Evolutionary conservation across 1,140 invertebrate genomes (phyloP), one percentile per base, ranked within the genome.

Genomic region (Ylistrum balloti): DNA sequence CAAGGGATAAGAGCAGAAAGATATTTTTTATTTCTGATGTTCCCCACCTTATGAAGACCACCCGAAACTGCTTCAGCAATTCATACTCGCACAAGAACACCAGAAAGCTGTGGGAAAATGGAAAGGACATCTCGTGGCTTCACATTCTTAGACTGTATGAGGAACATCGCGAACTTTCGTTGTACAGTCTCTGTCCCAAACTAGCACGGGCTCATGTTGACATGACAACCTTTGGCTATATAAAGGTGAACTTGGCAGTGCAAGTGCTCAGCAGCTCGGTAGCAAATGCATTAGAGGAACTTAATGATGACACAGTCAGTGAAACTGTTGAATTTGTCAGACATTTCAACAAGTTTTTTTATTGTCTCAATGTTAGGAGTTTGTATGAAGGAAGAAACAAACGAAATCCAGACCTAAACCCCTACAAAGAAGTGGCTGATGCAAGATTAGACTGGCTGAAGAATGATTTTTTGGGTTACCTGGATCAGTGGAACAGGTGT

Each of bases 11-110:
- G 11, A 34, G 17, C 56, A 85, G 88, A 33, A 89, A 90, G 0
- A 74, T 93, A 20, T 93, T 88, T 45, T 92, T 93, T 33, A 89
- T 93, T 33, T 93, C 93, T 17, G 93, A 93, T 93, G 93, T 91
- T 0, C 93, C 92, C 34, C 93, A 93, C 45, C 88, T 93, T 1
- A 17, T 93, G 17, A 93, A 93, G 89, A 93, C 93, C 48, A 85
- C 86, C 56, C 45, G 92, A 85, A 93, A 93, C 35, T 91, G 91
- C 35, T 89, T 92, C 33, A 38, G 32, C 15, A 93, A 93, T 56
- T 91, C 90, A 20, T 56, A 22, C 89, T 93, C 87, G 22, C 92
- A 90, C 35, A 85, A 20, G 13, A 88, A 85, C 9, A 91, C 89
- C 0, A 88, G 93, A 33, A 74, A 33, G 13, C n/a, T 93, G 33